Evolutionary conservation across 2,113 vertebrate species (phyloP), one percentile per base, ranked within the genome.

Genomic region (Sinosuthora webbiana): DNA sequence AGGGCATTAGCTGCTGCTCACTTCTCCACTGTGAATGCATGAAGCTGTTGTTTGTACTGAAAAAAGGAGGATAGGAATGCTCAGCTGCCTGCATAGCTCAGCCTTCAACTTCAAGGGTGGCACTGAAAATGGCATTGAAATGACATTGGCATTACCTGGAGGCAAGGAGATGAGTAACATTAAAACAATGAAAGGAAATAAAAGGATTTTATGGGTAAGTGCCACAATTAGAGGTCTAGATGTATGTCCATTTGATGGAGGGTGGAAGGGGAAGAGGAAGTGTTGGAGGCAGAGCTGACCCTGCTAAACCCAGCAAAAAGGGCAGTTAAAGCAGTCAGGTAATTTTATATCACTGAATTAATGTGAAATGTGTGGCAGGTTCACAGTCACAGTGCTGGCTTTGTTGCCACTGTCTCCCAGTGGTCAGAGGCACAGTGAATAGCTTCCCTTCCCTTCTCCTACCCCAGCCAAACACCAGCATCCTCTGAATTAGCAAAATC

Each of bases 51-150:
- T 13, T 39, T 44, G 45, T 76, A 56, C 31, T 19, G 12, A 22
- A 24, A 35, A 52, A 28, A 27, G 44, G 11, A 71, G 49, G 4
- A 33, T 30, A 37, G n/a, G 18, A 23, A n/a, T 24, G 31, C 35
- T 82, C 31, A 45, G n/a, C n/a, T 0, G 0, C 24, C 33, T 50
- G 39, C 3, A 7, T 7, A 59, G 20, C 39, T 84, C 45, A 55
- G 39, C 44, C 67, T 90, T 42, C 4, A 5, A 4, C 8, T 9
- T 39, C 23, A 56, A 21, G 11, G n/a, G 24, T 12, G 16, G 25
- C 1, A 1, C 33, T 60, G 56, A 71, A 91, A 74, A 81, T 22
- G 56, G 8, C 68, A 45, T 31, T 3, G 2, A 70, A 78, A 75
- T 50, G 30, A 11, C 33, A 17, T 13, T 41, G 41, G 10, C 37